A percentile compares a stretch with the other conserved stretches of the same genome.
Evolutionary conservation across 2,113 vertebrate species (phyloP).

Genomic region (Scolopax mira): DNA sequence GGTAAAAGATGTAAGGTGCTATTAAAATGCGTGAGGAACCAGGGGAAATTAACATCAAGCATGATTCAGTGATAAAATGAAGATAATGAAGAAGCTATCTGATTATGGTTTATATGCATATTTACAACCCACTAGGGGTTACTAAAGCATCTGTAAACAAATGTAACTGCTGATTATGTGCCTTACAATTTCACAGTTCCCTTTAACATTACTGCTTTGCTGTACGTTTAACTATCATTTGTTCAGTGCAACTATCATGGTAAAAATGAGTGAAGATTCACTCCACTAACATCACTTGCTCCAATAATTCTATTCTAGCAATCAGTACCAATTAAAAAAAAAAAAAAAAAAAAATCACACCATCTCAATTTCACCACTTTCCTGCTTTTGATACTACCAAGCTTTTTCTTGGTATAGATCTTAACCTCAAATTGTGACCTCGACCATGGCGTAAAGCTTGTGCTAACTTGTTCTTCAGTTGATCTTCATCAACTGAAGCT

Average conservation of each 20-base stretch:
- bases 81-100: constrained; percentile 2
- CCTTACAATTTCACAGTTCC: neutral
- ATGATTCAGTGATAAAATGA: neutral
- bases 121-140: neutral
- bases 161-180: neutral
- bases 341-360: too few relatives aligned
- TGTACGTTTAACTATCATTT: neutral
- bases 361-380: neutral
- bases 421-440: neutral
- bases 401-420: neutral
- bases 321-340: neutral
- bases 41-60: neutral
- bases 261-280: neutral
- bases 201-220: neutral
- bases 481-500: neutral
- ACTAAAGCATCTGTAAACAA: constrained; percentile 18
- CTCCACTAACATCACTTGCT: neutral
- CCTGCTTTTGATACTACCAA: neutral
- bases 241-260: neutral
- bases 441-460: neutral
- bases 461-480: neutral
- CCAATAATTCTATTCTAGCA: neutral
- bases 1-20: neutral
- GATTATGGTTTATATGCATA: neutral
- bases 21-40: neutral